Evolutionary conservation across 1,140 invertebrate genomes (phyloP).

Genomic region (Drosophila bocqueti): DNA sequence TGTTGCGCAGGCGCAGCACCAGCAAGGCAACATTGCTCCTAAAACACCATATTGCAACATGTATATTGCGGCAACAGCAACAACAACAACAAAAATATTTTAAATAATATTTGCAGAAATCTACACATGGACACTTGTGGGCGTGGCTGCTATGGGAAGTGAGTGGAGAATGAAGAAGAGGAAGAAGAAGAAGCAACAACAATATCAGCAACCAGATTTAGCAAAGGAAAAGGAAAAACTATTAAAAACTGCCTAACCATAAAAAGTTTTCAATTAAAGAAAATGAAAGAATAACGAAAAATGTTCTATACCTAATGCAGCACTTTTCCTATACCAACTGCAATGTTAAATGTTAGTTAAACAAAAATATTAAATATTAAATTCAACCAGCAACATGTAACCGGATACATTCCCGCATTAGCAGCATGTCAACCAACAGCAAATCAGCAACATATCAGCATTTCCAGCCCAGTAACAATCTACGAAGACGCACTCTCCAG

Average conservation of each 20-base stretch:
- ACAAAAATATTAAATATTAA: background rate
- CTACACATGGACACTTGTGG: slow-evolving; percentile 79
- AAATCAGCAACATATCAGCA: slow-evolving; percentile 9
- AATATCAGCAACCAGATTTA: slow-evolving; percentile 23
- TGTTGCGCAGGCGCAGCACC: slow-evolving; percentile 80
- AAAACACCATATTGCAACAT: slow-evolving; percentile 23
- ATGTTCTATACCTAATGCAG: slow-evolving; percentile 1
- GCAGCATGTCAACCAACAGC: slow-evolving; percentile 13
- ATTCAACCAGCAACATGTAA: slow-evolving; percentile 10
- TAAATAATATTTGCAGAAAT: slow-evolving; percentile 73
- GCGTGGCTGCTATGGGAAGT: slow-evolving; percentile 70
- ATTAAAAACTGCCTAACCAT: background rate
- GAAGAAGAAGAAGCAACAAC: slow-evolving; percentile 4
- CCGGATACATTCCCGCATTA: background rate
- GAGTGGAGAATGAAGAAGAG: slow-evolving; percentile 11
- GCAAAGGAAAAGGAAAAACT: background rate
- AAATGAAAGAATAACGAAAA: background rate
- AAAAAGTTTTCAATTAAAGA: background rate
- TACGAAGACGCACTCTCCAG: background rate
- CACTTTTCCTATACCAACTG: background rate
- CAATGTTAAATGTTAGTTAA: background rate
- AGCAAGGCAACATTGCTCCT: slow-evolving; percentile 36
- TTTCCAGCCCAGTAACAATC: slow-evolving; percentile 5
- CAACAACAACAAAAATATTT: slow-evolving; percentile 53
- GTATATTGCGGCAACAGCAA: slow-evolving; percentile 40